Evolutionary conservation across 2,113 vertebrate species (phyloP).

Genomic region (Saimiri boliviensis): DNA sequence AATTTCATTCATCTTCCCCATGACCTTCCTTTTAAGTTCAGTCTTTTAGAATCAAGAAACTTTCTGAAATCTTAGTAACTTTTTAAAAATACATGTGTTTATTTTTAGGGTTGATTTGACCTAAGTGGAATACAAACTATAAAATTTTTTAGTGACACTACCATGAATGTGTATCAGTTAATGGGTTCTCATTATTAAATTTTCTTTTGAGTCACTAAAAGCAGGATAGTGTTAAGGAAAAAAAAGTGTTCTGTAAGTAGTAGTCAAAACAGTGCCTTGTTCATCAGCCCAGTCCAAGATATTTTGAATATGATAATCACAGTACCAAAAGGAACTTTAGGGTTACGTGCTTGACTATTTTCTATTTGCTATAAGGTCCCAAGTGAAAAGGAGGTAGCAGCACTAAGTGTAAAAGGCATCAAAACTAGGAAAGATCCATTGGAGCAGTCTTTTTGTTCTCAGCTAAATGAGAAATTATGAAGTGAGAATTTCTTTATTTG

Average conservation of each 20-base stretch:
- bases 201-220: slow-evolving; percentile 13
- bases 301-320: not conserved
- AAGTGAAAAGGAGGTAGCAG: not conserved
- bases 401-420: not conserved
- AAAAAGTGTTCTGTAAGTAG: not conserved
- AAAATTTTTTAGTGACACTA: slow-evolving; percentile 22
- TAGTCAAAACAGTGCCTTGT: not conserved
- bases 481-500: slow-evolving; percentile 20
- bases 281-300: not conserved
- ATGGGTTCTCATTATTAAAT: not conserved
- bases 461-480: slow-evolving; percentile 1
- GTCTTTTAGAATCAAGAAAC: slow-evolving; percentile 13
- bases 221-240: not conserved
- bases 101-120: slow-evolving; percentile 15
- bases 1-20: not conserved
- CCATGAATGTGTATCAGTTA: not conserved
- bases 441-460: not conserved
- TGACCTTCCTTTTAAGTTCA: not conserved
- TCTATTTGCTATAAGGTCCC: not conserved
- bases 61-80: slow-evolving; percentile 17
- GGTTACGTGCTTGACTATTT: not conserved
- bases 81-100: not conserved
- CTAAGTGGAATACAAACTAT: not conserved
- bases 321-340: not conserved
- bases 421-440: not conserved